Conservation (phyloP, 2,113 vertebrate genomes). For the Salvator merianae region DNA sequence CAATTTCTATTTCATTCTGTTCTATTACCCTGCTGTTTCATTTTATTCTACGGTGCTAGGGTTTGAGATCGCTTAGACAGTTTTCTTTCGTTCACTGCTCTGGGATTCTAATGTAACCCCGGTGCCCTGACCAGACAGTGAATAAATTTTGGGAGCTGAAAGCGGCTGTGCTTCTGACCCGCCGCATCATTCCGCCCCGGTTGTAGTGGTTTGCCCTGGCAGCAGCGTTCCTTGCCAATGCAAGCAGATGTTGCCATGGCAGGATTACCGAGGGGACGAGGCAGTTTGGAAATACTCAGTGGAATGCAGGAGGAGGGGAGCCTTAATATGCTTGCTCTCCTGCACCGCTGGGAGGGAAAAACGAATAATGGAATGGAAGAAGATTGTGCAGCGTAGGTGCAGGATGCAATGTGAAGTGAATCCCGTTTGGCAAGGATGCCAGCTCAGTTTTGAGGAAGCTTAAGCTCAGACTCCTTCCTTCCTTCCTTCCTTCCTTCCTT, state of each 20-base stretch:
- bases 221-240: fast-evolving
- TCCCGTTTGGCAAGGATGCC: background rate
- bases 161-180: background rate
- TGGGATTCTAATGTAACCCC: too few species aligned
- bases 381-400: background rate
- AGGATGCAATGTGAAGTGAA: too few species aligned
- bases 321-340: background rate
- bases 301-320: conserved; percentile 25
- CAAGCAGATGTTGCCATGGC: conserved; percentile 30
- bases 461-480: too few species aligned
- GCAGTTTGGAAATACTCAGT: fast-evolving
- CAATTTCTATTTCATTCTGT: too few species aligned
- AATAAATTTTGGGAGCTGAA: background rate
- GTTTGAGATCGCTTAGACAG: too few species aligned
- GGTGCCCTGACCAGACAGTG: too few species aligned
- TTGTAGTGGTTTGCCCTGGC: background rate
- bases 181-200: background rate
- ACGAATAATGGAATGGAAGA: background rate
- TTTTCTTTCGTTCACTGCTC: too few species aligned
- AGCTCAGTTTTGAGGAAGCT: background rate
- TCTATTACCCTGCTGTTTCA: too few species aligned
- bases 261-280: conserved; percentile 3
- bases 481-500: too few species aligned
- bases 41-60: too few species aligned
- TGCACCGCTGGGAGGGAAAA: conserved; percentile 7